Conservation (phyloP, 2,888 invertebrate genomes). For the Carcina quercana region DNA sequence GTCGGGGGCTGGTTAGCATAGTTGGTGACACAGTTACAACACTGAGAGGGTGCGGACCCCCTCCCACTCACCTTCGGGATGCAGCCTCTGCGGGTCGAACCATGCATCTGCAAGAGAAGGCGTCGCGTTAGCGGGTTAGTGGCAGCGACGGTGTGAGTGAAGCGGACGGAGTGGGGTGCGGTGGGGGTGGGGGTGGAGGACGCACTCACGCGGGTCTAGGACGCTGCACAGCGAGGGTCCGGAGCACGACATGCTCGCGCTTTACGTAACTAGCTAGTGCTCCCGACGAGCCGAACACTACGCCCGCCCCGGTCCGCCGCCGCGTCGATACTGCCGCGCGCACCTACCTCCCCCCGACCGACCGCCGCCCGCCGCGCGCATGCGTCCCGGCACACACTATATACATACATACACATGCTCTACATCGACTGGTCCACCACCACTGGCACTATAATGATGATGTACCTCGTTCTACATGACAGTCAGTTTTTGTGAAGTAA, state of each 20-base stretch:
- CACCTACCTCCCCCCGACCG: constrained; percentile 38
- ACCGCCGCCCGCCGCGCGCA: constrained; percentile 22
- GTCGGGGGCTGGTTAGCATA: no score
- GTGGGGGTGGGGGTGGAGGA: constrained; percentile 25
- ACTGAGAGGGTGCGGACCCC: no score
- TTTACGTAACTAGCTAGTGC: constrained; percentile 61
- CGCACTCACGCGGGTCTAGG: constrained; percentile 31
- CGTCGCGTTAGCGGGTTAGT: constrained; percentile 73
- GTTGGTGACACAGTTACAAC: no score
- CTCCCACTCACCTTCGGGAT: constrained; percentile 88
- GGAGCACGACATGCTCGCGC: constrained; percentile 59
- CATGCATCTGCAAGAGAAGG: constrained; percentile 90
- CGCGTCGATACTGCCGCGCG: constrained; percentile 70
- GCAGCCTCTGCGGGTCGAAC: constrained; percentile 94
- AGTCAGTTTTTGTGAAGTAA: no score
- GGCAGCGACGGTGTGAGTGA: constrained; percentile 59
- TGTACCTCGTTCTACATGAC: no score
- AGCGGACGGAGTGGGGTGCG: constrained; percentile 48
- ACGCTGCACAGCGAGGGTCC: constrained; percentile 66
- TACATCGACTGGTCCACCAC: constrained; percentile 25
- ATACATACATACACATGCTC: constrained; percentile 20
- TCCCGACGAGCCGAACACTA: constrained; percentile 49
- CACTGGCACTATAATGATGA: no score
- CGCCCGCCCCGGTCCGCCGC: constrained; percentile 71
- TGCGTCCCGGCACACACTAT: no score